Base-by-base conservation (phyloP, 2,113 vertebrate species). In the Stegastes partitus region DNA sequence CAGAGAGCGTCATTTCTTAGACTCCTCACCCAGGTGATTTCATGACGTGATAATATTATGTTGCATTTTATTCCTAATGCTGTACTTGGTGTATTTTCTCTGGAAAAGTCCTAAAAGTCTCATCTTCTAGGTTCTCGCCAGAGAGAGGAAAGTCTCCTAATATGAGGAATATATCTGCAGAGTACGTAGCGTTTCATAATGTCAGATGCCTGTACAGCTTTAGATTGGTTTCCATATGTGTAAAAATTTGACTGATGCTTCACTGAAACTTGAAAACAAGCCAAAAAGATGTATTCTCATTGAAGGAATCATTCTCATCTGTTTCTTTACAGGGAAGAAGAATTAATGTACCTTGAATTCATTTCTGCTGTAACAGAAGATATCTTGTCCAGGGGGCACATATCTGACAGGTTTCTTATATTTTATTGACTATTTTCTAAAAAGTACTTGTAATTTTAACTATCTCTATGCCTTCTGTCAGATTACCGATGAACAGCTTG, bases 351-450 rank as follows among this genome's bases (percentile, higher is more conserved):
- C 91, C 94, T 99, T 53, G 94, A 93, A 82, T 99, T 99, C 87
- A 96, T 99, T 83, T 94, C 96, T 88, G 95, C 96, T 77, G 81
- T 99, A 73, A 99, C 98, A 63, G 95, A 96, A 78, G 97, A 99
- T 55, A 97, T 99, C 89, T 93, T 99, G 89, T 94, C 89, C 81
- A 93, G 96, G 25, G 96, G 95, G 42, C 86, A 98, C 18, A 96
- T 96, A 93, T 98, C 97, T 80, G 93, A 97, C 93, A 96, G 97
- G 97, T 99, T 75, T 77, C 44, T 78, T 71, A 11, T 62, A 14
- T 34, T 56, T 11, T 44, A 15, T 42, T 42, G 39, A 9, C 19
- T 49, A 19, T n/a, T 49, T 49, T 49, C 16, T 16, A n/a, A 72
- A 1, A 73, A 53, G 47, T 21, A 28, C 28, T 64, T 34, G 4